These are phyloP conservation scores for Galeopsomyia nigrocyanea DNA, from an alignment of 2,888 invertebrate species.

Conservation along the genomic window DNA sequence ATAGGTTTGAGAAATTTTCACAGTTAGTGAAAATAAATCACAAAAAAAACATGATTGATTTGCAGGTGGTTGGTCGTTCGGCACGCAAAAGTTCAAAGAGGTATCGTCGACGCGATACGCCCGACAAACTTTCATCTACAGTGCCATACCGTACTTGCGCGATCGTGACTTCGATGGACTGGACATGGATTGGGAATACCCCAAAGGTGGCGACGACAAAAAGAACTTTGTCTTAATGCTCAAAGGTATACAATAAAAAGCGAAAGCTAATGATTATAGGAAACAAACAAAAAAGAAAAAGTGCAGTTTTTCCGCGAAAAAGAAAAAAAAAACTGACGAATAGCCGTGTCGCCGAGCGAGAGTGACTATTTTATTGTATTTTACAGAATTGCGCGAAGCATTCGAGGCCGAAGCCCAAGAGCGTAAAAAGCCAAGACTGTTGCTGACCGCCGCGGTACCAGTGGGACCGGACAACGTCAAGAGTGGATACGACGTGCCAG, in stretches of 20 bases:
- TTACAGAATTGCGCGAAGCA: constrained; percentile 87
- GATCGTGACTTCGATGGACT: constrained; percentile 90
- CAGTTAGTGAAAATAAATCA: neutral
- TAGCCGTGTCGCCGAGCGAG: neutral
- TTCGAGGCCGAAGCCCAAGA: constrained; percentile 96
- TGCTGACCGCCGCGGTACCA: constrained; percentile 91
- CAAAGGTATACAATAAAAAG: constrained; percentile 76
- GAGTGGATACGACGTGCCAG: constrained; percentile 93
- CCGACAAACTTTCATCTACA: constrained; percentile 93
- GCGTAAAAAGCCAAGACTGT: constrained; percentile 84
- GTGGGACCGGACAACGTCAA: constrained; percentile 94
- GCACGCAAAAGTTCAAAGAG: constrained; percentile 96
- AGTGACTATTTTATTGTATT: constrained; percentile 41
- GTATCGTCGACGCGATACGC: constrained; percentile 89
- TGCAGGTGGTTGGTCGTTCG: constrained; percentile 95
- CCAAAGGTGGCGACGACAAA: constrained; percentile 92
- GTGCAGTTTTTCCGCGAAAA: neutral
- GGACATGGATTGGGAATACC: constrained; percentile 94
- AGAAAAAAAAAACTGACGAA: neutral
- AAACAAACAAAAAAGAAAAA: neutral
- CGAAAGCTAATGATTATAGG: neutral
- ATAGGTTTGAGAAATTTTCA: no score
- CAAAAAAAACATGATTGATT: neutral
- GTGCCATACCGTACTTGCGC: constrained; percentile 90
- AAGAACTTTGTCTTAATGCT: constrained; percentile 91